Conservation (phyloP, 2,888 invertebrate genomes). For the Athetis lepigone region DNA sequence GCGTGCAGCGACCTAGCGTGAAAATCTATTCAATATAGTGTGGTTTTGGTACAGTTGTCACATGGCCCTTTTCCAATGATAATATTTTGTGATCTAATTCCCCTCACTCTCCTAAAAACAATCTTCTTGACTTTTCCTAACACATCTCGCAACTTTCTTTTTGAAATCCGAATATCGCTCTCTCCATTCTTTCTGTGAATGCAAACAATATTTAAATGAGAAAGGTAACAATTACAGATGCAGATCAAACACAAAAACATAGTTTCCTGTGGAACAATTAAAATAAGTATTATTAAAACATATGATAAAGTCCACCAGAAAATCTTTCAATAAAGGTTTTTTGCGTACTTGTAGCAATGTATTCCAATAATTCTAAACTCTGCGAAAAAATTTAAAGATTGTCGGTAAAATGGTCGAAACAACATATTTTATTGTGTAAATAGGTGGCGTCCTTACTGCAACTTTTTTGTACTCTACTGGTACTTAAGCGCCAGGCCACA, state of each 20-base stretch:
- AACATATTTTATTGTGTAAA: too few species aligned
- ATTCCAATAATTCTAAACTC: too few species aligned
- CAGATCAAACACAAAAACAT: constrained; percentile 38
- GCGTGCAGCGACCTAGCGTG: constrained; percentile 74
- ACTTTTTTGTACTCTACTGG: too few species aligned
- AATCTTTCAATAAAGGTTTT: too few species aligned
- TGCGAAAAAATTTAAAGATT: too few species aligned
- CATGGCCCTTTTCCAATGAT: constrained; percentile 84
- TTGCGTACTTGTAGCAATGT: too few species aligned
- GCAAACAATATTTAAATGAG: constrained; percentile 76
- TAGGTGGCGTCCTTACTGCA: too few species aligned
- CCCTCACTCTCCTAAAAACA: constrained; percentile 94
- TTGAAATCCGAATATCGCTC: constrained; percentile 99
- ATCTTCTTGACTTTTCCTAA: constrained; percentile 99
- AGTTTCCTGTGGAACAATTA: constrained; percentile 49
- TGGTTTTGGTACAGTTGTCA: constrained; percentile 74
- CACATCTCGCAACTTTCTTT: constrained; percentile 99
- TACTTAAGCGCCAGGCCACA: too few species aligned
- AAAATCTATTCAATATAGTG: constrained; percentile 68
- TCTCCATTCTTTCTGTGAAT: constrained; percentile 98
- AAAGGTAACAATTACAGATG: constrained; percentile 54
- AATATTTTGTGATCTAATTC: constrained; percentile 79
- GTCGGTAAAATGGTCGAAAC: too few species aligned
- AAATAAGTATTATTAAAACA: constrained; percentile 28
- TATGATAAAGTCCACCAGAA: too few species aligned